Evolutionary conservation across 1,140 invertebrate species (phyloP), one percentile per base, ranked within the genome.

Genomic region (Lucilia sericata): DNA sequence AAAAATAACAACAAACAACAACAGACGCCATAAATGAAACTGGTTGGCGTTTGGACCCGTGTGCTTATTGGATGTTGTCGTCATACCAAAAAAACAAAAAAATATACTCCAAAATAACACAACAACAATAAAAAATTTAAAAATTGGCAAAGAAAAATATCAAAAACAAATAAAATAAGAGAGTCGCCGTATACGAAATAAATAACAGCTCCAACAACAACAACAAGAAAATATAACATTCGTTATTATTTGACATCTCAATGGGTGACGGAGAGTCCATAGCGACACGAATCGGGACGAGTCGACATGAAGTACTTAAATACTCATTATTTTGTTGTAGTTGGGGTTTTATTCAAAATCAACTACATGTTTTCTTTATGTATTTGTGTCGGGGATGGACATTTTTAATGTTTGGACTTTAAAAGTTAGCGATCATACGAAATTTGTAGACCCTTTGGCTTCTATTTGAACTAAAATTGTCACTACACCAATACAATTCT

Each of bases 201-300:
- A 21, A 51, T 2, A 30, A 30, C 25, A 30, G 25, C 25, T 3
- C 25, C 25, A 30, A 30, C 25, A 30, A 30, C 25, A 30, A 30
- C 25, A 30, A 30, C 25, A 30, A 30, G 25, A 30, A 30, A 30
- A 30, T 30, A 30, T 30, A 80, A 49, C n/a, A 49, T 19, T 80
- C 76, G 47, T 51, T 49, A 80, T 8, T 9, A n/a, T 42, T 21
- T 80, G 76, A 80, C 76, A 80, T 51, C 76, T 80, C 76, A 80
- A 51, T 80, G 21, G 42, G 19, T 80, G 75, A 47, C 25, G 2
- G 75, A 47, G n/a, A 21, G 65, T 70, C 14, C n/a, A 60, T n/a
- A 60, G 13, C 14, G 14, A 42, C 42, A 42, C 42, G 42, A 42
- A 42, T 42, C 42, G 42, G 42, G 42, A 42, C 51, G 51, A 55